Percentiles rank a stretch among this genome's conserved stretches.
Evolutionary conservation across 1,140 invertebrate species (phyloP).

Genomic region (Orchestia grillus): DNA sequence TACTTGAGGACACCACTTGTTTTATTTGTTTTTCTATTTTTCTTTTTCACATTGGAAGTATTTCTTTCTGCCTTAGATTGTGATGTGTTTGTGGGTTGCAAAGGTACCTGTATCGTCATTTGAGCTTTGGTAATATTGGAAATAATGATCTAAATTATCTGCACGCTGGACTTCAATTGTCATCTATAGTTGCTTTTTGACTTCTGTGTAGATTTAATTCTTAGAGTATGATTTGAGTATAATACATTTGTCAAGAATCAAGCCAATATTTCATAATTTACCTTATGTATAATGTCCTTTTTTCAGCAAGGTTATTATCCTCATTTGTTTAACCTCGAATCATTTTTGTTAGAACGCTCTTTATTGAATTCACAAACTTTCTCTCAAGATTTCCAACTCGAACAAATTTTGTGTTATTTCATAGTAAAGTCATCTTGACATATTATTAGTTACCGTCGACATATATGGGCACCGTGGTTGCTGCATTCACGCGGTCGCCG

Average conservation of each 20-base stretch:
- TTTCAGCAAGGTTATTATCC: background rate
- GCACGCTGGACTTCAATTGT: background rate
- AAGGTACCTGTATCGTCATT: background rate
- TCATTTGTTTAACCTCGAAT: background rate
- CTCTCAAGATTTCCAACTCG: too few species aligned
- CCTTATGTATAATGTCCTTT: background rate
- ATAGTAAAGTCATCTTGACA: background rate
- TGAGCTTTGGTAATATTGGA: background rate
- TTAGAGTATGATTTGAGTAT: background rate
- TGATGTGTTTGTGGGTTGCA: background rate
- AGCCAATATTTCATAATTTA: background rate
- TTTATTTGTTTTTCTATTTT: background rate
- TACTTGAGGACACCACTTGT: background rate
- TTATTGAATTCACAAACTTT: too few species aligned
- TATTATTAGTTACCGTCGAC: too few species aligned
- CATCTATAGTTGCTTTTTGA: background rate
- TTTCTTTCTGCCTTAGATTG: background rate
- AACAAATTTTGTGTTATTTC: background rate
- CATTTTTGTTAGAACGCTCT: background rate
- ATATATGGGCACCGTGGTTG: too few species aligned
- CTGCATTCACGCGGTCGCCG: too few species aligned
- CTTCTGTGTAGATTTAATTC: background rate
- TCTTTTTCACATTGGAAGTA: background rate
- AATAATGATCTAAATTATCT: background rate
- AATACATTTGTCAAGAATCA: background rate